Conservation (phyloP, 2,888 invertebrate genomes). For the Nomada ruficornis region DNA sequence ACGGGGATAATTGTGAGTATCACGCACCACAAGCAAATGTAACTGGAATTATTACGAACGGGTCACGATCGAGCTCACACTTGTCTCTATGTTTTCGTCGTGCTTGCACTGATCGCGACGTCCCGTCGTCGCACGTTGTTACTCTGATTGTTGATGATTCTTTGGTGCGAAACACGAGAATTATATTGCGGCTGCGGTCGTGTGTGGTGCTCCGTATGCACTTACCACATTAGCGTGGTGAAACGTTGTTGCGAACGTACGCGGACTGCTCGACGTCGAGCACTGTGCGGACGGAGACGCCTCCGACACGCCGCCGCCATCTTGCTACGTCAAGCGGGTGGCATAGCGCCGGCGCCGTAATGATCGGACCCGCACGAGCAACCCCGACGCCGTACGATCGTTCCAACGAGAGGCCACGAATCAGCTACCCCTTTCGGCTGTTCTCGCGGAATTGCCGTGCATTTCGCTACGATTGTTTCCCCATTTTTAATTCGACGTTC, state of each 20-base stretch:
- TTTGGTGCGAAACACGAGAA: constrained; percentile 39
- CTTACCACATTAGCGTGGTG: constrained; percentile 60
- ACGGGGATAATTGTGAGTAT: constrained; percentile 21
- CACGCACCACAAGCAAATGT: constrained; percentile 53
- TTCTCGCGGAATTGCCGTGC: constrained; percentile 50
- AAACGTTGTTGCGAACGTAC: constrained; percentile 79
- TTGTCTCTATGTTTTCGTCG: constrained; percentile 28
- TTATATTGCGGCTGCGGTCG: constrained; percentile 52
- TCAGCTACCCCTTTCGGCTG: constrained; percentile 47
- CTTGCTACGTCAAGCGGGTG: constrained; percentile 79
- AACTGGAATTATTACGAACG: constrained; percentile 53
- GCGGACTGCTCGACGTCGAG: constrained; percentile 82
- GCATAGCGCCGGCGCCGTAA: constrained; percentile 78
- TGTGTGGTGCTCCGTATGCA: constrained; percentile 53
- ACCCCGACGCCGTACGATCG: constrained; percentile 55
- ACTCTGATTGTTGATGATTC: constrained; percentile 27
- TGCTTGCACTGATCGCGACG: constrained; percentile 47
- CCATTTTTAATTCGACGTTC: constrained; percentile 48
- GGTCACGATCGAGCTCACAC: constrained; percentile 41
- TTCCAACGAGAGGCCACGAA: constrained; percentile 59
- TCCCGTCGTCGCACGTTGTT: constrained; percentile 40
- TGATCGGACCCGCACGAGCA: constrained; percentile 48
- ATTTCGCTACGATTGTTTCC: constrained; percentile 50
- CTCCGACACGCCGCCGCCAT: constrained; percentile 83
- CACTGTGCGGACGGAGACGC: constrained; percentile 83